Evolutionary conservation across 2,113 vertebrate species (phyloP).

Genomic region (Macrotus californicus): DNA sequence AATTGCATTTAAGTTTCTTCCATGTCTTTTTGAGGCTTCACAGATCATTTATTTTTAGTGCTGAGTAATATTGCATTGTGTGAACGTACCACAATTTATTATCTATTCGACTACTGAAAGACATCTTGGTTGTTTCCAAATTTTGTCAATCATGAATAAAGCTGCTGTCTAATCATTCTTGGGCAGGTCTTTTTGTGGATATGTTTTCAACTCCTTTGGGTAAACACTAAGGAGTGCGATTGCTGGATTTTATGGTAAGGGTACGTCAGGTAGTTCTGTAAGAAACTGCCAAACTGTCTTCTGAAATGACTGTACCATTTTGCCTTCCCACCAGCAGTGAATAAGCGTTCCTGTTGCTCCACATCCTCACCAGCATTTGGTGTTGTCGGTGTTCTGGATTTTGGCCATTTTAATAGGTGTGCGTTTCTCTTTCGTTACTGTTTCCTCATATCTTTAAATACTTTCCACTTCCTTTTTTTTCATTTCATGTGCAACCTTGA

Average conservation of each 20-base stretch:
- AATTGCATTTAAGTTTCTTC: neutral
- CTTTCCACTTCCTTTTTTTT: neutral
- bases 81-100: neutral
- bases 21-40: neutral
- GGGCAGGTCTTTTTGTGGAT: neutral
- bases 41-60: neutral
- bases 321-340: neutral
- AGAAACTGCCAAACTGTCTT: neutral
- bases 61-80: neutral
- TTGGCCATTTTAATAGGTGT: neutral
- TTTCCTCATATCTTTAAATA: neutral
- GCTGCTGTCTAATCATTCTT: neutral
- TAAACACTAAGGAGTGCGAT: neutral
- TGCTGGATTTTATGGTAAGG: neutral
- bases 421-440: neutral
- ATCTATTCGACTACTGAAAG: neutral
- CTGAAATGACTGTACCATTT: neutral
- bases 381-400: neutral
- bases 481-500: neutral
- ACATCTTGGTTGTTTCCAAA: neutral
- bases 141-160: neutral
- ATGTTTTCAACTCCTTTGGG: neutral
- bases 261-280: neutral
- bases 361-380: neutral
- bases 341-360: neutral